Evolutionary conservation across 1,140 invertebrate genomes (phyloP), one percentile per base, ranked within the genome.

Genomic region (Nasonia longicornis): DNA sequence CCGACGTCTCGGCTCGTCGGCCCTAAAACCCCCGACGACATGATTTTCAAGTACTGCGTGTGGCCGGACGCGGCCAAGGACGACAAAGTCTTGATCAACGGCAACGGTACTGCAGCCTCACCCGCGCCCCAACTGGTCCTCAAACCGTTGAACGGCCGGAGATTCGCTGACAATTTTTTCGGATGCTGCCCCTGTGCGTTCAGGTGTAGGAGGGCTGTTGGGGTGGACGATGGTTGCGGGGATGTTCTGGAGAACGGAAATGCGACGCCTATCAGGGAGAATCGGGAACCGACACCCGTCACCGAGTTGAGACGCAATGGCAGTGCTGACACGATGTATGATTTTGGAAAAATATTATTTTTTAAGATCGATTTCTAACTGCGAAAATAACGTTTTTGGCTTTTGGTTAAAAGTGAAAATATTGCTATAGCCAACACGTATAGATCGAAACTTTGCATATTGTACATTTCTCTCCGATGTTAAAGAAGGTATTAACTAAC

Each of bases 171-270:
- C 12, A 85, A 83, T 52, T 82, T 90, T 78, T 85, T 91, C 14
- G 87, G 86, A 29, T 91, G 90, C 71, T 91, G 90, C 42, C 90
- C 90, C 1, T 91, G 90, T 69, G 84, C 87, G 20, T 91, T 91
- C 81, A 86, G 90, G 3, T 89, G 87, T 64, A 83, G 89, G 76
- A 85, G 84, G 35, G 80, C 89, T 3, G 85, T 90, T 38, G 89
- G 86, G 16, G 80, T 90, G 16, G 85, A 79, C 79, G 35, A 20
- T 35, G 38, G 38, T 42, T 42, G 38, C 8, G 38, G 38, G 77
- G 86, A 12, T 82, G 77, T 76, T 83, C n/a, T 52, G n/a, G 48
- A 85, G 7, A 84, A 85, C 52, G 79, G 83, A 0, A 58, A 20
- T 16, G 83, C 10, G 20, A 26, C 26, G 2, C 10, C 22, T 16